phyloP scores from a whole-genome alignment of 92 coral and sea anemone species.

The Phenganax stokvisi region DNA sequence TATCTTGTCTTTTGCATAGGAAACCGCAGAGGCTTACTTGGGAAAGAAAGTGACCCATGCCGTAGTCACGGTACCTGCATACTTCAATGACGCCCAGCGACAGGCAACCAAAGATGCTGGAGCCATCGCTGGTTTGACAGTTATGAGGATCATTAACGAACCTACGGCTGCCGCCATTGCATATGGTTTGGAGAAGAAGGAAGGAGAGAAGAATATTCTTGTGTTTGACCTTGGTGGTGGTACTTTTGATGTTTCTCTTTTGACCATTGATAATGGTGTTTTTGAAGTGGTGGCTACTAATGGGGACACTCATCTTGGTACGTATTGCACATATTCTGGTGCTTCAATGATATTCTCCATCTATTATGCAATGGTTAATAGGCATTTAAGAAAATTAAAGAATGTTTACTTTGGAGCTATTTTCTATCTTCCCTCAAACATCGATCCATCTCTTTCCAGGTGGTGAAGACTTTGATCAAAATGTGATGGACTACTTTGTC shows the following conservation, averaged over 20 bases:
- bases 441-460: constrained; percentile 47
- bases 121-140: constrained; percentile 80
- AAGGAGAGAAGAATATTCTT: constrained; percentile 94
- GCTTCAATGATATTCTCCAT: too few relatives aligned
- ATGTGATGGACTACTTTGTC: constrained; percentile 91
- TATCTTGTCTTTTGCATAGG: constrained; percentile 46
- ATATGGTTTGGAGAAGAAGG: constrained; percentile 95
- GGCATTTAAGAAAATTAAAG: too few relatives aligned
- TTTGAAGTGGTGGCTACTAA: constrained; percentile 94
- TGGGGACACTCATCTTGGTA: constrained; percentile 99
- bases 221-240: constrained; percentile 99
- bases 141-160: constrained; percentile 95
- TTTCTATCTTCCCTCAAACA: not conserved
- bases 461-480: constrained; percentile 99
- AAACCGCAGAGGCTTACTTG: constrained; percentile 97
- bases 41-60: constrained; percentile 99
- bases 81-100: constrained; percentile 97
- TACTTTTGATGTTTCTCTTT: constrained; percentile 91
- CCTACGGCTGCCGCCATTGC: constrained; percentile 99
- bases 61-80: constrained; percentile 97
- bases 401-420: too few relatives aligned
- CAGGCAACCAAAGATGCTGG: constrained; percentile 98
- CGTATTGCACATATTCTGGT: constrained; percentile 1
- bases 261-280: constrained; percentile 96
- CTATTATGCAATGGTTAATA: too few relatives aligned